Percentiles rank a stretch among this genome's conserved stretches.
These are phyloP conservation scores for Galerucella calmariensis DNA, from an alignment of 2,888 invertebrate genomes.

Conservation along the genomic window DNA sequence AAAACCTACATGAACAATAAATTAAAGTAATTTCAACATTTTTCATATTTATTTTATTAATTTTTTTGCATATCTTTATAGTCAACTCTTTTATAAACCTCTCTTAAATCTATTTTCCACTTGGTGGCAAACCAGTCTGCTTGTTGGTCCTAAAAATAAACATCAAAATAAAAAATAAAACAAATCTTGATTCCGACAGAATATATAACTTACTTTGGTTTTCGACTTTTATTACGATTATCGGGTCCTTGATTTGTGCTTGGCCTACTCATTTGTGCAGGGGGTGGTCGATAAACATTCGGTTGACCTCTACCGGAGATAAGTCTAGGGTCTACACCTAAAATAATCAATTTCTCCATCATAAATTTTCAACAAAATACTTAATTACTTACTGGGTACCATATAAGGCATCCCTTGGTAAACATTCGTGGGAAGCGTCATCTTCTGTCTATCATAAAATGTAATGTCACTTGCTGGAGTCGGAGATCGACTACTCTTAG, in stretches of 20 bases:
- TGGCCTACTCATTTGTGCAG: constrained; percentile 46
- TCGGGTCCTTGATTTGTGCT: constrained; percentile 47
- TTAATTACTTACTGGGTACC: constrained; percentile 57
- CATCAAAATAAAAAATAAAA: not conserved
- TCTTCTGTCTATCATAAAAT: constrained; percentile 58
- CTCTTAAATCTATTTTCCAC: constrained; percentile 52
- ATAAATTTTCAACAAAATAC: not conserved
- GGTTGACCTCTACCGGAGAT: constrained; percentile 59
- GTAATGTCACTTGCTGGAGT: constrained; percentile 61
- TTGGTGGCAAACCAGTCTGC: constrained; percentile 57
- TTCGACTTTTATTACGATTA: constrained; percentile 54
- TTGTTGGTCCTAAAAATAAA: constrained; percentile 55
- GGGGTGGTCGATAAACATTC: constrained; percentile 55
- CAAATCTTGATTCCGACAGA: not conserved
- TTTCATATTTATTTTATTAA: constrained; percentile 31
- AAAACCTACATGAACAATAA: constrained; percentile 51
- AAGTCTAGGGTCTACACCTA: constrained; percentile 57
- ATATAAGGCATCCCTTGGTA: constrained; percentile 63
- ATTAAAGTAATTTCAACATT: constrained; percentile 32
- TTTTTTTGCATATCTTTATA: constrained; percentile 34
- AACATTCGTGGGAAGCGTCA: constrained; percentile 58
- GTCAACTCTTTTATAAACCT: constrained; percentile 29
- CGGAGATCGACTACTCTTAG: constrained; percentile 62
- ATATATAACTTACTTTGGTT: constrained; percentile 54
- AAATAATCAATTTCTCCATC: constrained; percentile 14